Percentiles rank a stretch among this genome's conserved stretches.
These are phyloP conservation scores for Neotoma lepida DNA, from an alignment of 2,113 vertebrate genomes.

Conservation along the genomic window DNA sequence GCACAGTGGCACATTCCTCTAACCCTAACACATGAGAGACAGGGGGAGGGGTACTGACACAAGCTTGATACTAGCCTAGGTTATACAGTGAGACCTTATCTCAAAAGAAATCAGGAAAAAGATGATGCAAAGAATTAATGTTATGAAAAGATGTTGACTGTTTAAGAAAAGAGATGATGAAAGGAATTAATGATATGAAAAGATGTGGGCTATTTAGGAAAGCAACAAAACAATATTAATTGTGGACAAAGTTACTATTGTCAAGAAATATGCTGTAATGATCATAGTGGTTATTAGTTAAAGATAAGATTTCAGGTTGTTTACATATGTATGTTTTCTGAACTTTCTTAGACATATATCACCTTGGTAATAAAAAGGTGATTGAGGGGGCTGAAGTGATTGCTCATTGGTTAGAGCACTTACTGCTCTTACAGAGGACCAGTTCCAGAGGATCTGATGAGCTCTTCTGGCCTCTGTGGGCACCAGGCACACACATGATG, in stretches of 20 bases:
- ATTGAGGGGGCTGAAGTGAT: background rate
- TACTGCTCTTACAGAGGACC: background rate
- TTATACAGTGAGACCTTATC: background rate
- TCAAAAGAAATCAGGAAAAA: background rate
- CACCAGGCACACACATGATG: background rate
- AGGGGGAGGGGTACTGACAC: background rate
- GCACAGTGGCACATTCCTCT: background rate
- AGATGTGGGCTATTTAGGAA: background rate
- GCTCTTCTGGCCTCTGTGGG: background rate
- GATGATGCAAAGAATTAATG: background rate
- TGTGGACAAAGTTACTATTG: constrained; percentile 31
- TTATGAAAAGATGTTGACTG: background rate
- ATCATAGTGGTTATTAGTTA: constrained; percentile 3
- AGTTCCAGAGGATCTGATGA: background rate
- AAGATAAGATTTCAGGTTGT: constrained; percentile 29
- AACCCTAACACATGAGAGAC: background rate
- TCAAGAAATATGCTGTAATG: background rate
- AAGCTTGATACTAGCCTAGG: background rate
- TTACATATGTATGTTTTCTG: background rate
- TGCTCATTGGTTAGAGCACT: background rate
- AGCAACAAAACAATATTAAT: constrained; percentile 30
- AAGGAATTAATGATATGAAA: background rate
- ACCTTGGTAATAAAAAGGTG: background rate
- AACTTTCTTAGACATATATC: background rate
- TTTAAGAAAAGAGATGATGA: background rate